phyloP scores from a whole-genome alignment of 1,140 invertebrate species.

The Sycobia sp. region DNA sequence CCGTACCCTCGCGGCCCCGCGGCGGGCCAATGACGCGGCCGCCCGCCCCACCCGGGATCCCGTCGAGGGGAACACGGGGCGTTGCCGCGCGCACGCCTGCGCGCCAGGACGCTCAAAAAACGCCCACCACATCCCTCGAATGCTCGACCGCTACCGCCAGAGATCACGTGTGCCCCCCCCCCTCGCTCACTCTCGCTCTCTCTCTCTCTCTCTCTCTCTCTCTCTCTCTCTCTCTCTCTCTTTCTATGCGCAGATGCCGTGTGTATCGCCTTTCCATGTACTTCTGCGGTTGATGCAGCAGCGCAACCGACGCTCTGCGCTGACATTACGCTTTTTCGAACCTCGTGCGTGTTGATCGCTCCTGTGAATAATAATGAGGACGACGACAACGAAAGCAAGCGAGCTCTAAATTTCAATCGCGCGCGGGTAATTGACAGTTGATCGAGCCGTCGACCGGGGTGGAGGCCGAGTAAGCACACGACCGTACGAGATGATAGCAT shows the following conservation, averaged over 20 bases:
- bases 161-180: not conserved
- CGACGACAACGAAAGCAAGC: too few species aligned
- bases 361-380: not conserved
- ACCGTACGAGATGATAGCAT: slow-evolving; percentile 35
- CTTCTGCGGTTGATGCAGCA: too few species aligned
- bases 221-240: too few species aligned
- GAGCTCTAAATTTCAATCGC: slow-evolving; percentile 8
- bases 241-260: too few species aligned
- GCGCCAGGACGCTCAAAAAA: slow-evolving; percentile 17
- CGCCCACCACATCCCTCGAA: slow-evolving; percentile 39
- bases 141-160: not conserved
- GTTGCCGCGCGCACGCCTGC: slow-evolving; percentile 20
- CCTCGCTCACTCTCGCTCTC: not conserved
- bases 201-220: too few species aligned
- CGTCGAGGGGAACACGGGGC: slow-evolving; percentile 47
- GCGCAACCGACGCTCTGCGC: too few species aligned
- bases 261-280: too few species aligned
- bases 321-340: too few species aligned
- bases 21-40: slow-evolving; percentile 43
- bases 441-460: slow-evolving; percentile 33
- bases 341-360: too few species aligned
- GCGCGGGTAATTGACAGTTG: slow-evolving; percentile 19
- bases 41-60: slow-evolving; percentile 33
- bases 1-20: slow-evolving; percentile 28
- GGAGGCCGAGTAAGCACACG: slow-evolving; percentile 29